A percentile compares a stretch with the other conserved stretches of the same genome.
These are phyloP conservation scores for Hyperoplus lanceolatus DNA, from an alignment of 2,797 vertebrate genomes.

Conservation along the genomic window DNA sequence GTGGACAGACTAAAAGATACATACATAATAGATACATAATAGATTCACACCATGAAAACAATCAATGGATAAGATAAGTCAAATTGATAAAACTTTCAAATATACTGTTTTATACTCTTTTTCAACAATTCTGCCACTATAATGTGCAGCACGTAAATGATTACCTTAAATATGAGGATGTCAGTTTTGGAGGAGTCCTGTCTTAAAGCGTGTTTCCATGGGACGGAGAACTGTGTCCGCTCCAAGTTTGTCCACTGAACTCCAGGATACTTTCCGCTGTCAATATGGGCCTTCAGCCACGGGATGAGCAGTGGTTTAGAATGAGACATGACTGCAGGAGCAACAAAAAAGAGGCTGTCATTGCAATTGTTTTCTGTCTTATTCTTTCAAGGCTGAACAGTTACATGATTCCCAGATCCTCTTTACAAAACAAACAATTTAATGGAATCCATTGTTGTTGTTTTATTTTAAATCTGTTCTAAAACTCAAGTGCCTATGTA, in stretches of 20 bases:
- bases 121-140: no score
- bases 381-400: not conserved
- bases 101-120: not conserved
- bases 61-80: no score
- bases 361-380: not conserved
- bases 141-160: not conserved
- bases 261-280: conserved; percentile 84
- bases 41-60: not conserved
- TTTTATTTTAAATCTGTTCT: not conserved
- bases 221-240: conserved; percentile 85
- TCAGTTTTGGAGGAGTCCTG: conserved; percentile 87
- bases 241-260: conserved; percentile 86
- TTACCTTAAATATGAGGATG: conserved; percentile 90
- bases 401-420: not conserved
- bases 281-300: conserved; percentile 86
- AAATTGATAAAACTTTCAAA: not conserved
- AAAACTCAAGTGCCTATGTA: not conserved
- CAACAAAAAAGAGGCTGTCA: not conserved
- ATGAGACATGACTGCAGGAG: conserved; percentile 82
- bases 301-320: conserved; percentile 88
- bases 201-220: conserved; percentile 92
- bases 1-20: not conserved
- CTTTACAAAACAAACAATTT: not conserved
- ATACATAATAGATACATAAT: no score
- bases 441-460: not conserved